phyloP scores from a whole-genome alignment of 2,888 invertebrate species.

The Eilema depressum region DNA sequence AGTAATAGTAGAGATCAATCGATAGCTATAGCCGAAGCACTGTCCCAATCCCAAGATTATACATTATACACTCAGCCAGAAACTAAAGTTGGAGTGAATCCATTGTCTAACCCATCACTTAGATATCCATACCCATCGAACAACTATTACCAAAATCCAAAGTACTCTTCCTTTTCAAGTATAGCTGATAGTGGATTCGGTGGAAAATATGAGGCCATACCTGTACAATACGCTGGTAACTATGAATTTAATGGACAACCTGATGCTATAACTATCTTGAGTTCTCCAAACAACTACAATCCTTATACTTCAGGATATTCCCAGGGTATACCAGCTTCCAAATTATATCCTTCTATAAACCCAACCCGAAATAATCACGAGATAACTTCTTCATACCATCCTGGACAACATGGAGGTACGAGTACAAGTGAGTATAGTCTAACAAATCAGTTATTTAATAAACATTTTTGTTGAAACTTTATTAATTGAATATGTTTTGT shows the following conservation, averaged over 20 bases:
- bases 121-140: slow-evolving; percentile 28
- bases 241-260: slow-evolving; percentile 29
- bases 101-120: slow-evolving; percentile 19
- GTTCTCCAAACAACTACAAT: slow-evolving; percentile 5
- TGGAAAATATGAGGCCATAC: slow-evolving; percentile 10
- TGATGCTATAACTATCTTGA: slow-evolving; percentile 16
- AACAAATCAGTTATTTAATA: neutral
- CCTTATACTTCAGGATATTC: slow-evolving; percentile 14
- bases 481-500: neutral
- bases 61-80: slow-evolving; percentile 8
- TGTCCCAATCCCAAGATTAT: slow-evolving; percentile 21
- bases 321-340: slow-evolving; percentile 37
- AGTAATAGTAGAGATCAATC: slow-evolving; percentile 13
- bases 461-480: neutral
- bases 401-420: slow-evolving; percentile 23
- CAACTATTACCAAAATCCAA: slow-evolving; percentile 29
- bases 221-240: slow-evolving; percentile 27
- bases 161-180: slow-evolving; percentile 24
- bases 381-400: slow-evolving; percentile 26
- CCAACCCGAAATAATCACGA: slow-evolving; percentile 34
- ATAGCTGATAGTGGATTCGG: slow-evolving; percentile 5
- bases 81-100: neutral
- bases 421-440: slow-evolving; percentile 32
- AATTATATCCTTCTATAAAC: slow-evolving; percentile 45
- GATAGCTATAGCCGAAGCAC: slow-evolving; percentile 19